Base-by-base conservation (phyloP, 2,113 vertebrate genomes). In the Cyphotilapia sp. region DNA sequence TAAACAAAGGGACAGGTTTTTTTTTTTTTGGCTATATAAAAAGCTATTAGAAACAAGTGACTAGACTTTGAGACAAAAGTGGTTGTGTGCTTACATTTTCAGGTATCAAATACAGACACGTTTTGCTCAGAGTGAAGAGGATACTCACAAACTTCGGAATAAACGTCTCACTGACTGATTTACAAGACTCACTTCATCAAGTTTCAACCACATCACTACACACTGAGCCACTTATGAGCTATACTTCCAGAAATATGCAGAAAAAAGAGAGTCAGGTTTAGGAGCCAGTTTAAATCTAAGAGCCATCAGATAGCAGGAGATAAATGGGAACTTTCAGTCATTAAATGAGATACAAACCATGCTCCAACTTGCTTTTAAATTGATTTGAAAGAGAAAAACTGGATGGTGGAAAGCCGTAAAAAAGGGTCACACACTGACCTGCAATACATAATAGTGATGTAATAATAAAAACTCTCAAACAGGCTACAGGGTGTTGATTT, bases 11-110 rank as follows among this genome's bases (percentile, higher is more conserved):
- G 90, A 96, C 91, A 71, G 83, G 0, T 35, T 8, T 63, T 66
- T 93, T 22, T 90, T 82, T 91, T 82, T 92, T 92, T 92, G 94
- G 95, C 95, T 96, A 96, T 96, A 96, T 96, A 95, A 96, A 97
- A 97, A 95, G 93, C 95, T 94, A 95, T 94, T 96, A 95, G 94
- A 97, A 96, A 96, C 88, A 88, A 94, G 94, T 94, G 93, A 96
- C 93, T 92, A 95, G 92, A 95, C 89, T 85, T 89, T 11, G 90
- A 93, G 90, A 95, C 92, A 93, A 95, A 80, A 93, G 93, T 95
- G 94, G 89, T 87, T 61, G 91, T 95, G 94, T 94, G 94, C 92
- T 95, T 95, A 95, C 93, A 94, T 94, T 54, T 93, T 94, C 90
- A 89, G 93, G 94, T 94, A 94, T 95, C 93, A 96, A 94, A 95